Evolutionary conservation across 1,140 invertebrate species (phyloP).

Genomic region (Eulimnadia texana): DNA sequence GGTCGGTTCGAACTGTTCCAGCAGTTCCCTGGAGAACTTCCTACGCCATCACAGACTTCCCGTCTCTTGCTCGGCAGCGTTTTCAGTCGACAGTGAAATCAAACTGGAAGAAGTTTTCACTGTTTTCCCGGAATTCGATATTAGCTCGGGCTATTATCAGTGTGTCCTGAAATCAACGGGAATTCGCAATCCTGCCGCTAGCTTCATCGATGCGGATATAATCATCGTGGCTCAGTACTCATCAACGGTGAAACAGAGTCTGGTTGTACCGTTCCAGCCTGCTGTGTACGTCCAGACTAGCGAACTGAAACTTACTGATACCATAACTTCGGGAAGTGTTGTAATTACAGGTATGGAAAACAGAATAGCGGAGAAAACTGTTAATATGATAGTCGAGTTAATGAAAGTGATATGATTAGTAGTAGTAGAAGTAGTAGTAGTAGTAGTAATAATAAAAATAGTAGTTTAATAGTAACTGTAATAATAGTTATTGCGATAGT

Average conservation of each 20-base stretch:
- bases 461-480: neutral
- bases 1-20: slow-evolving; percentile 10
- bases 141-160: slow-evolving; percentile 10
- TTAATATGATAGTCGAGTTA: slow-evolving; percentile 1
- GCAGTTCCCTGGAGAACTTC: slow-evolving; percentile 3
- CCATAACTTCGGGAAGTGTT: neutral
- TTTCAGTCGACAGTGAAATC: slow-evolving; percentile 8
- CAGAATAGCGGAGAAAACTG: no score
- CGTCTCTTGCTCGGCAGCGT: slow-evolving; percentile 4
- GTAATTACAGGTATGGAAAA: slow-evolving; percentile 5
- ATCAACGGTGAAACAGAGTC: neutral
- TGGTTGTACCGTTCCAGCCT: slow-evolving; percentile 12
- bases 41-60: neutral
- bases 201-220: slow-evolving; percentile 8
- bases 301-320: slow-evolving; percentile 13
- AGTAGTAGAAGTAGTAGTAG: no score
- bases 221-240: slow-evolving; percentile 6
- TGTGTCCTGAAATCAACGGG: slow-evolving; percentile 12
- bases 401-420: neutral
- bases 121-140: slow-evolving; percentile 6
- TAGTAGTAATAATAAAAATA: neutral
- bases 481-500: neutral
- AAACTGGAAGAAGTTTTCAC: slow-evolving; percentile 14
- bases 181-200: neutral
- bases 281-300: slow-evolving; percentile 13